phyloP scores from a whole-genome alignment of 2,113 vertebrate species.

The Microtus oregoni region DNA sequence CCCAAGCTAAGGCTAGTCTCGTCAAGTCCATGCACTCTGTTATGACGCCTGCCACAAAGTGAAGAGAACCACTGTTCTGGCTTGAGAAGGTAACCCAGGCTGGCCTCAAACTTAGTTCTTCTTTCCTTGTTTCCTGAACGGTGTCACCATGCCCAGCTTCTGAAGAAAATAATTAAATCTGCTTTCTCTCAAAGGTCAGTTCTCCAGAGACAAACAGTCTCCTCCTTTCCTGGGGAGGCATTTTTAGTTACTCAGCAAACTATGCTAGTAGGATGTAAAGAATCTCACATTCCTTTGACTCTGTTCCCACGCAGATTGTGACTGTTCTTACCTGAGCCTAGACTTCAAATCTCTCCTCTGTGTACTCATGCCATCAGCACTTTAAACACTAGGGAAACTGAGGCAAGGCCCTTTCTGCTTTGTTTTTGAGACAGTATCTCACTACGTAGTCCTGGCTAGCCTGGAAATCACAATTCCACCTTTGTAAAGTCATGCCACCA shows the following conservation, averaged over 20 bases:
- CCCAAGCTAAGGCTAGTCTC: neutral
- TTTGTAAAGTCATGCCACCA: neutral
- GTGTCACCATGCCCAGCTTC: neutral
- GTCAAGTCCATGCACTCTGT: neutral
- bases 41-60: neutral
- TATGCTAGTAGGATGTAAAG: neutral
- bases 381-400: neutral
- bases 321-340: neutral
- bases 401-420: neutral
- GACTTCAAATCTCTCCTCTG: neutral
- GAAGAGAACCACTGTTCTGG: neutral
- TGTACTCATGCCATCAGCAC: neutral
- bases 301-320: neutral
- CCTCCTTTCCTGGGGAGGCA: neutral
- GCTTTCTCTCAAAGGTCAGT: conserved; percentile 83
- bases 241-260: conserved; percentile 75
- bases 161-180: conserved; percentile 84
- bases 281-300: neutral
- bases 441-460: neutral
- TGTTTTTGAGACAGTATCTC: neutral
- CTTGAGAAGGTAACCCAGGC: neutral
- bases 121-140: neutral
- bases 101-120: neutral
- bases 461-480: neutral
- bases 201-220: conserved; percentile 74